phyloP scores from a whole-genome alignment of 53 echinoderm and acorn worm genomes.

The Stichopus horrens region DNA sequence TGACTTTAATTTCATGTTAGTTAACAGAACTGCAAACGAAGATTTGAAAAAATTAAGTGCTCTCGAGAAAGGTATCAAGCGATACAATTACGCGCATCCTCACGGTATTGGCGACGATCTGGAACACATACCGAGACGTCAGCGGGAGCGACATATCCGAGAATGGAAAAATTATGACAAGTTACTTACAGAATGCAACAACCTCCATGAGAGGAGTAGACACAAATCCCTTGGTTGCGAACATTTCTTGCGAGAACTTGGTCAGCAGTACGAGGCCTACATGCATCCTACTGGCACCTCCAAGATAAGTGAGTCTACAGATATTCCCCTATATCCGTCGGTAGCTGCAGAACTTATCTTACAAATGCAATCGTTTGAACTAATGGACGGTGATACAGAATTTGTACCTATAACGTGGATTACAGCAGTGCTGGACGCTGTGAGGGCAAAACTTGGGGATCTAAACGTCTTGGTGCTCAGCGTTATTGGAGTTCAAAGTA shows the following conservation, averaged over 20 bases:
- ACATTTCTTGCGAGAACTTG: slow-evolving; percentile 17
- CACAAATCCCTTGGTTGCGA: slow-evolving; percentile 8
- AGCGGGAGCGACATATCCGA: no score
- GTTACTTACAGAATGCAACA: no score
- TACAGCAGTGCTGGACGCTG: slow-evolving; percentile 36
- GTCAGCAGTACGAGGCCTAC: not conserved
- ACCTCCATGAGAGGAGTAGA: not conserved
- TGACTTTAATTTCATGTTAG: no score
- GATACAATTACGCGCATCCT: no score
- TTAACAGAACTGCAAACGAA: no score
- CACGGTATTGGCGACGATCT: no score
- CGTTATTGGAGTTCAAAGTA: slow-evolving; percentile 59
- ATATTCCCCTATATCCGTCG: not conserved
- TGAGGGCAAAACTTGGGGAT: slow-evolving; percentile 18
- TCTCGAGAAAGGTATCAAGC: no score
- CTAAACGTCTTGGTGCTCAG: slow-evolving; percentile 30
- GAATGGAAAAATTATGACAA: no score
- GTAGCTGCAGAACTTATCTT: not conserved
- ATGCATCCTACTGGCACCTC: not conserved
- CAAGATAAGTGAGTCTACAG: not conserved
- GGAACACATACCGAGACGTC: no score
- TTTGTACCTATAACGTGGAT: slow-evolving; percentile 53
- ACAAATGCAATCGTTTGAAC: not conserved
- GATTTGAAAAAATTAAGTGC: no score
- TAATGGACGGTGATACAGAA: slow-evolving; percentile 49